Evolutionary conservation across 2,113 vertebrate genomes (phyloP).

Genomic region (Lucifuga dentata): DNA sequence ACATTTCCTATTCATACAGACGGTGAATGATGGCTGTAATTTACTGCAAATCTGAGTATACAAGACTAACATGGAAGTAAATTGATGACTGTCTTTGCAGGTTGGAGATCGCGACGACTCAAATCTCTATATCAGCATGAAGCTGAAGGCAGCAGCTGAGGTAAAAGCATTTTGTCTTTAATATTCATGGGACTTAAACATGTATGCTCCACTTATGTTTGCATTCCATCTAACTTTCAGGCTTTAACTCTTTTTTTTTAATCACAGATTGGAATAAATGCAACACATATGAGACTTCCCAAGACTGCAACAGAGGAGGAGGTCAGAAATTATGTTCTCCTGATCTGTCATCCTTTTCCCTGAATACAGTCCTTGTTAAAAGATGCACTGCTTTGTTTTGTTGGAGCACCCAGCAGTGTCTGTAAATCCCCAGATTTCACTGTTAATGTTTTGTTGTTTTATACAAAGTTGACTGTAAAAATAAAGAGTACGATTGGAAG

Average conservation of each 20-base stretch:
- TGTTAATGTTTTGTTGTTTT: too few relatives aligned
- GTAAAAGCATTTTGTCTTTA: constrained; percentile 70
- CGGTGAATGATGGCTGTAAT: too few relatives aligned
- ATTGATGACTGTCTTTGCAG: constrained; percentile 74
- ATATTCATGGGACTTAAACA: background rate
- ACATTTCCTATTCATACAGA: too few relatives aligned
- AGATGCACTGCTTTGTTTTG: too few relatives aligned
- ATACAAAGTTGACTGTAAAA: too few relatives aligned
- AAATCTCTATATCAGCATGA: constrained; percentile 97
- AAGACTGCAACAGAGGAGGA: constrained; percentile 91
- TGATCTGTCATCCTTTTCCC: too few relatives aligned
- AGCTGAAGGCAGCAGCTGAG: constrained; percentile 96
- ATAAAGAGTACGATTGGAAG: too few relatives aligned
- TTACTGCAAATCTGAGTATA: too few relatives aligned
- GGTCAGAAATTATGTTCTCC: constrained; percentile 75
- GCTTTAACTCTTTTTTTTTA: constrained; percentile 31
- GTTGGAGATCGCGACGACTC: constrained; percentile 97
- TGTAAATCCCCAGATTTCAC: too few relatives aligned
- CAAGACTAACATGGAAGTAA: background rate
- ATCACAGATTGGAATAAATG: constrained; percentile 94
- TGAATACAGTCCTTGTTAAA: too few relatives aligned
- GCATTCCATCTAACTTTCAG: background rate
- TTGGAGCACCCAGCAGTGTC: too few relatives aligned
- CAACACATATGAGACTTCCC: constrained; percentile 91
- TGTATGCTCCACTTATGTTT: background rate